Conservation (phyloP, 1,140 invertebrate species). For the Drosophila ananassae region DNA sequence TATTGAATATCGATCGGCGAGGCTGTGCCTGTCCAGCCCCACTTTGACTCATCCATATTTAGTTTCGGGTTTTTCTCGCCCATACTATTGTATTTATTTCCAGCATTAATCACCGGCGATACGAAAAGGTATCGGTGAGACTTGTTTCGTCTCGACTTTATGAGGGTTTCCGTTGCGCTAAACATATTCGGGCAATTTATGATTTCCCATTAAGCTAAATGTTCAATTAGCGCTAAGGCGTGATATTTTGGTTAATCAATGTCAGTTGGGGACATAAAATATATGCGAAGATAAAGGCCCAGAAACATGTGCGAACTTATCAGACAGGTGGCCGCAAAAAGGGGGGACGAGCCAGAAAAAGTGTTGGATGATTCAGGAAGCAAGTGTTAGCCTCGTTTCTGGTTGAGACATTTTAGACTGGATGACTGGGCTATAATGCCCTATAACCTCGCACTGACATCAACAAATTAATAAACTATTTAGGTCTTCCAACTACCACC, state of each 20-base stretch:
- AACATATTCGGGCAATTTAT: constrained; percentile 64
- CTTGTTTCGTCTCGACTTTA: constrained; percentile 48
- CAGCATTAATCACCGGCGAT: constrained; percentile 63
- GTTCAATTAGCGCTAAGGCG: constrained; percentile 73
- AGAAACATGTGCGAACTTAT: neutral
- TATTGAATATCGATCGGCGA: constrained; percentile 71
- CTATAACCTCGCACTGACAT: neutral
- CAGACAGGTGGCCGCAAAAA: neutral
- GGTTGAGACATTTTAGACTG: neutral
- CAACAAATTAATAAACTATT: constrained; percentile 32
- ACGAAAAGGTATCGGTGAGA: constrained; percentile 37
- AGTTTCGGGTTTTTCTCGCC: constrained; percentile 56
- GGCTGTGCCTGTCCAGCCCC: constrained; percentile 47
- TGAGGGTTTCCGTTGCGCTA: constrained; percentile 27
- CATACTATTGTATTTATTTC: constrained; percentile 48
- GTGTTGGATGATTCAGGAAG: constrained; percentile 4
- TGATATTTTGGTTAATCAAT: constrained; percentile 68
- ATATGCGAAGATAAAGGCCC: constrained; percentile 9
- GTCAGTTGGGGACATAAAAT: constrained; percentile 44
- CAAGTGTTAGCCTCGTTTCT: neutral
- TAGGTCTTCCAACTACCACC: constrained; percentile 14
- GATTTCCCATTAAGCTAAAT: constrained; percentile 75
- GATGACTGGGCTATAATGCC: neutral
- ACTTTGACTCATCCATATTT: constrained; percentile 64
- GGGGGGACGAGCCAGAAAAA: too few relatives aligned